These are phyloP conservation scores for Sympetrum striolatum DNA, from an alignment of 2,888 invertebrate genomes.

Conservation along the genomic window DNA sequence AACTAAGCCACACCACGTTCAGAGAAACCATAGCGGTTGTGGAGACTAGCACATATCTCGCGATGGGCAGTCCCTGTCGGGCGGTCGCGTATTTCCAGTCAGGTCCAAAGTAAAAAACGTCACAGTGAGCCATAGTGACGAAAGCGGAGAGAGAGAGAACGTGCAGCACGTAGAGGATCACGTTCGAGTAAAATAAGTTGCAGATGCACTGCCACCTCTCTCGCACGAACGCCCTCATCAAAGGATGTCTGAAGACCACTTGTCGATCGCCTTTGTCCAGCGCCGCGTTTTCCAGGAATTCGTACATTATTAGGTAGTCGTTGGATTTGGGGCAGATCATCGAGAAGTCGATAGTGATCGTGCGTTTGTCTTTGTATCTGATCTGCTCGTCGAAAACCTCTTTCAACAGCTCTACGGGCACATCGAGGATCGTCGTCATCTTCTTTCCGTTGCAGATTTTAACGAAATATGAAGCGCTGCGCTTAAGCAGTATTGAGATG, in stretches of 20 bases:
- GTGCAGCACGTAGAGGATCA: constrained; percentile 58
- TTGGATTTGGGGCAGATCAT: neutral
- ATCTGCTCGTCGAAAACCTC: neutral
- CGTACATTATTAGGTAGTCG: constrained; percentile 62
- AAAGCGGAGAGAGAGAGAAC: constrained; percentile 59
- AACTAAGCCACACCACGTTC: constrained; percentile 59
- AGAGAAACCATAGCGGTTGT: neutral
- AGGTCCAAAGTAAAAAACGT: constrained; percentile 4
- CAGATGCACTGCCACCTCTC: constrained; percentile 63
- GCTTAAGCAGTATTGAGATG: neutral
- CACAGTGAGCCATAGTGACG: constrained; percentile 50
- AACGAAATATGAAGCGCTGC: neutral
- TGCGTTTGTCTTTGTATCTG: neutral
- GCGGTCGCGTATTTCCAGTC: neutral
- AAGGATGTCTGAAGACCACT: constrained; percentile 53
- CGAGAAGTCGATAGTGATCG: neutral
- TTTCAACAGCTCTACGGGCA: neutral
- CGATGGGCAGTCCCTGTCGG: neutral
- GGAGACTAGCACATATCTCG: neutral
- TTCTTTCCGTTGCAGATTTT: neutral
- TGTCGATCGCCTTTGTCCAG: neutral
- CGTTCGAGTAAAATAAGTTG: constrained; percentile 60
- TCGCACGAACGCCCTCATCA: constrained; percentile 59
- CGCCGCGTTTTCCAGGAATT: constrained; percentile 59
- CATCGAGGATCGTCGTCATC: no score